phyloP scores from a whole-genome alignment of 2,888 invertebrate genomes.

The Tetragonisca angustula region DNA sequence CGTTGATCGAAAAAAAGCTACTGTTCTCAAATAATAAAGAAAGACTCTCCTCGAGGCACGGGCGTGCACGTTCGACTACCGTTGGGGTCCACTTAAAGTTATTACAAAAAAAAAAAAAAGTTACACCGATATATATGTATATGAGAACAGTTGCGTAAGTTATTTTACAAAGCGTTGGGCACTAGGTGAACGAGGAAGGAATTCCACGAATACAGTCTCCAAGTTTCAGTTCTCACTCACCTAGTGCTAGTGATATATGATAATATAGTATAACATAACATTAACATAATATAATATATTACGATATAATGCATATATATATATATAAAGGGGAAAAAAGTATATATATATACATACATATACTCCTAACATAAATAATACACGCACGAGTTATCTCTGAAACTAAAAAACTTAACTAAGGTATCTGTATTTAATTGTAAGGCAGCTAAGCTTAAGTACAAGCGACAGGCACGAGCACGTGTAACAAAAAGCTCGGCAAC shows the following conservation, averaged over 20 bases:
- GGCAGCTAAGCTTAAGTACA: slow-evolving; percentile 38
- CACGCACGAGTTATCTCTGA: slow-evolving; percentile 68
- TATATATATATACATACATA: slow-evolving; percentile 33
- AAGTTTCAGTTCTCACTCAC: slow-evolving; percentile 64
- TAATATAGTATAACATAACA: slow-evolving; percentile 15
- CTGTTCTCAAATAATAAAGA: not conserved
- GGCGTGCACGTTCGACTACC: slow-evolving; percentile 77
- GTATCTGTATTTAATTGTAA: slow-evolving; percentile 64
- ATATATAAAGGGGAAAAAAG: slow-evolving; percentile 30
- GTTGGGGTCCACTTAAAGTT: slow-evolving; percentile 81
- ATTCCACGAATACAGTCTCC: slow-evolving; percentile 26
- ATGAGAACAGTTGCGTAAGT: slow-evolving; percentile 61
- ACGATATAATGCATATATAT: slow-evolving; percentile 26
- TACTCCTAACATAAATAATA: slow-evolving; percentile 43
- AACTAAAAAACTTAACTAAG: slow-evolving; percentile 39
- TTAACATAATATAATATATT: slow-evolving; percentile 31
- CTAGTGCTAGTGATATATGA: slow-evolving; percentile 71
- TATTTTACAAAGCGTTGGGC: slow-evolving; percentile 72
- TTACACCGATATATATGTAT: slow-evolving; percentile 65
- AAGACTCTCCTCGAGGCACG: slow-evolving; percentile 65
- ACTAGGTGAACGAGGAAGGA: slow-evolving; percentile 63
- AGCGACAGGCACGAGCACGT: slow-evolving; percentile 26
- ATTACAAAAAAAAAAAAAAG: slow-evolving; percentile 56
- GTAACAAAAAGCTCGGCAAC: slow-evolving; percentile 39
- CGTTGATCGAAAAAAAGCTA: not conserved